Percentiles rank a stretch among this genome's conserved stretches.
These are phyloP conservation scores for Anneissia japonica DNA, from an alignment of 35 echinoderm and acorn worm species.

Conservation along the genomic window DNA sequence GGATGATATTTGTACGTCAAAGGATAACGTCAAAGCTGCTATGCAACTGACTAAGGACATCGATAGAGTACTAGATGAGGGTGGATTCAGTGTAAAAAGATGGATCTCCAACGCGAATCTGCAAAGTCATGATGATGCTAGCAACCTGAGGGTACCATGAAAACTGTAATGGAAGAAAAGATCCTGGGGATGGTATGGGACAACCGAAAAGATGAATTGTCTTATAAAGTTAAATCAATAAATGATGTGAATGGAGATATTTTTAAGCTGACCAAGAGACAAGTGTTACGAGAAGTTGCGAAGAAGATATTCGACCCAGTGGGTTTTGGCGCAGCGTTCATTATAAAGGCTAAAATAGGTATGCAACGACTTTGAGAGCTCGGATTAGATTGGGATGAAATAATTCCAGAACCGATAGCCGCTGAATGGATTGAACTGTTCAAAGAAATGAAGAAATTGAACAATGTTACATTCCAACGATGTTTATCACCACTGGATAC, in stretches of 20 bases:
- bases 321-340: constrained; percentile 59
- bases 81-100: neutral
- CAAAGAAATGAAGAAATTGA: constrained; percentile 46
- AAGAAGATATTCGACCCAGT: constrained; percentile 58
- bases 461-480: constrained; percentile 16
- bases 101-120: too few species aligned
- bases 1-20: constrained; percentile 33
- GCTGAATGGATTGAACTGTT: constrained; percentile 26
- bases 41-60: neutral
- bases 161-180: neutral
- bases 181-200: constrained; percentile 10
- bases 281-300: constrained; percentile 39
- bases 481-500: constrained; percentile 18
- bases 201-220: neutral
- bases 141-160: neutral
- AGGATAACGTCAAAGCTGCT: neutral
- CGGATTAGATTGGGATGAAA: constrained; percentile 49
- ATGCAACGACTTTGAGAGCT: constrained; percentile 53
- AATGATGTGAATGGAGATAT: neutral
- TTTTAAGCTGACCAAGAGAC: constrained; percentile 35
- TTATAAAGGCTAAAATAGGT: constrained; percentile 60
- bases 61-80: neutral
- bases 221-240: neutral
- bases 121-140: neutral
- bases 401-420: neutral